Evolutionary conservation across 2,797 vertebrate species (phyloP).

Genomic region (Tympanoctomys barrerae): DNA sequence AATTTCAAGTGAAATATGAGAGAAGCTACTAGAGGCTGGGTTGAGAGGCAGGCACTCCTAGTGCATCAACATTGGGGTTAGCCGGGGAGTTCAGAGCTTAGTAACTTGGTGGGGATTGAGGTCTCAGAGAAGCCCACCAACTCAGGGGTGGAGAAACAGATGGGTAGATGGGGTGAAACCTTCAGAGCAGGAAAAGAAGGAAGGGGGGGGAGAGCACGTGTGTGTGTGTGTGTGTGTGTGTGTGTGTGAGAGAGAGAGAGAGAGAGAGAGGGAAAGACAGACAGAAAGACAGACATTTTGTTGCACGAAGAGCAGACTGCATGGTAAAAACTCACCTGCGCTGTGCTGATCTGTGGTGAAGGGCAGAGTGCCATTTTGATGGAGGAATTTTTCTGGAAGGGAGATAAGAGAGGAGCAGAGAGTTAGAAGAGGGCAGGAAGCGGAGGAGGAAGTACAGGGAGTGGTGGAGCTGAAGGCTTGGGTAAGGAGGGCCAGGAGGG

Average conservation of each 20-base stretch:
- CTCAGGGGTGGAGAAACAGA: background rate
- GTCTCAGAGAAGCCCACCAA: background rate
- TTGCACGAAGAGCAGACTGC: background rate
- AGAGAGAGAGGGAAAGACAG: too few relatives aligned
- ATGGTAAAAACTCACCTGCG: background rate
- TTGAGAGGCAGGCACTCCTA: background rate
- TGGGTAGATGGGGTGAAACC: background rate
- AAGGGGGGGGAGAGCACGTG: background rate
- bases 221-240: background rate
- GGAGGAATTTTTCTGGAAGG: slow-evolving; percentile 22
- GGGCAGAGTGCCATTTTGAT: background rate
- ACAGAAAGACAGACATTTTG: background rate
- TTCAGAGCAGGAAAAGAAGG: background rate
- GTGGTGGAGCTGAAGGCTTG: background rate
- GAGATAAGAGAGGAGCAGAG: slow-evolving; percentile 12
- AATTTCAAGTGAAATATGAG: slow-evolving; percentile 20
- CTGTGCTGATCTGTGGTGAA: background rate
- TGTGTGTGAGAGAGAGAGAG: too few relatives aligned
- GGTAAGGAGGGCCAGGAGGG: background rate
- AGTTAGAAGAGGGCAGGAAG: background rate
- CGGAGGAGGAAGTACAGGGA: background rate
- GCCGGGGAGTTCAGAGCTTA: background rate
- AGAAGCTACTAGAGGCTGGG: background rate
- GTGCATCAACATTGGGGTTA: slow-evolving; percentile 20
- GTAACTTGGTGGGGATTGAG: background rate